phyloP scores from a whole-genome alignment of 2,888 invertebrate species.

The Eueremaeus valkanovi region DNA sequence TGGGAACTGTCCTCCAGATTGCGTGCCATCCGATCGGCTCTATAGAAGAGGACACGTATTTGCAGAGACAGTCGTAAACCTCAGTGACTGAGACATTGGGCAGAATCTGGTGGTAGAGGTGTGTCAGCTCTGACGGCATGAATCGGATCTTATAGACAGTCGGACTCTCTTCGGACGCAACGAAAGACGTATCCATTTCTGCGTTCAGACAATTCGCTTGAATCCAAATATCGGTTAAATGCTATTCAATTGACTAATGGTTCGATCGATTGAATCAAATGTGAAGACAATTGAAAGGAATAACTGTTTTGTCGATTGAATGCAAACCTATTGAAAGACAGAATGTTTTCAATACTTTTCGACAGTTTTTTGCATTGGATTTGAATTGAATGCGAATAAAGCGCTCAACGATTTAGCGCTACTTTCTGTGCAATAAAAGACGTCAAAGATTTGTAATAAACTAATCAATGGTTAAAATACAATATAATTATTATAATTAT shows the following conservation, averaged over 20 bases:
- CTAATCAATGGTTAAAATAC: background rate
- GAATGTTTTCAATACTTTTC: background rate
- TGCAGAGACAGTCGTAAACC: constrained; percentile 39
- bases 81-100: constrained; percentile 26
- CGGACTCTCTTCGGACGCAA: constrained; percentile 19
- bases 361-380: background rate
- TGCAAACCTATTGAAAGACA: too few species aligned
- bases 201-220: background rate
- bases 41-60: constrained; percentile 42
- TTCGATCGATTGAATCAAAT: background rate
- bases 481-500: too few species aligned
- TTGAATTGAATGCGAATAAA: constrained; percentile 6
- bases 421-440: background rate
- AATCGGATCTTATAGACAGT: constrained; percentile 33
- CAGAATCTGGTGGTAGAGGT: constrained; percentile 38
- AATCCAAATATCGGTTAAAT: background rate
- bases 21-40: constrained; percentile 47
- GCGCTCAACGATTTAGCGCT: background rate
- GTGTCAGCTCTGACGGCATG: constrained; percentile 33
- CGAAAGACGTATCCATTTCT: background rate
- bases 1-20: constrained; percentile 43
- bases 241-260: background rate
- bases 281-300: too few species aligned
- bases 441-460: background rate
- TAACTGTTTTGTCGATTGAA: too few species aligned